Base-by-base conservation (phyloP, 2,888 invertebrate species). In the Ctena decussata region DNA sequence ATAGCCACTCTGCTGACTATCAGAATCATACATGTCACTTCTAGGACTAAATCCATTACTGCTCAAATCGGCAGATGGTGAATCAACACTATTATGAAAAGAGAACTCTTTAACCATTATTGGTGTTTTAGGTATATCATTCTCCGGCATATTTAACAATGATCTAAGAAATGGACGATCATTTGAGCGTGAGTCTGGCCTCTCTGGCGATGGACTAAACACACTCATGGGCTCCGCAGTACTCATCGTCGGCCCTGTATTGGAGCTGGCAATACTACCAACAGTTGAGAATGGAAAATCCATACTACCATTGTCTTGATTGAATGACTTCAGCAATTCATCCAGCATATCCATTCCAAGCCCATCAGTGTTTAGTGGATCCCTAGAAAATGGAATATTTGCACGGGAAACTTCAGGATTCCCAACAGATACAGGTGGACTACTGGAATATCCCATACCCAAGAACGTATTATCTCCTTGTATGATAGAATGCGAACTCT, bases 91-190 rank as follows among this genome's bases (percentile, higher is more conserved):
- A 65, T 32, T 18, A 65, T 65, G 65, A 35, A 35, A 65, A 12
- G 65, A 65, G 18, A 60, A 60, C 24, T 60, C 60, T 30, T 60
- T 60, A 6, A 60, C 60, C 30, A 18, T 60, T 12, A 65, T 18
- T 65, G 65, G 65, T 24, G 72, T 72, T 74, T 78, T 86, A 32
- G 87, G 87, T 78, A 88, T 83, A 39, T 81, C 83, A 30, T 85
- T 79, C 53, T 88, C 78, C 0, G 88, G 88, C 78, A 85, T 85
- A 12, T 84, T 88, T 1, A 88, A 57, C n/a, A 88, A 73, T 77
- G 76, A 79, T 35, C 88, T 74, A 73, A 88, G 75, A 41, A 88
- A 76, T 41, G 88, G 79, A 18, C 65, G 65, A n/a, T 65, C 65
- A 65, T 65, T 65, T 35, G 65, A 65, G 35, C 65, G 65, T 21